Conservation (phyloP, 2,888 invertebrate genomes). For the Oegoconia quadripuncta region DNA sequence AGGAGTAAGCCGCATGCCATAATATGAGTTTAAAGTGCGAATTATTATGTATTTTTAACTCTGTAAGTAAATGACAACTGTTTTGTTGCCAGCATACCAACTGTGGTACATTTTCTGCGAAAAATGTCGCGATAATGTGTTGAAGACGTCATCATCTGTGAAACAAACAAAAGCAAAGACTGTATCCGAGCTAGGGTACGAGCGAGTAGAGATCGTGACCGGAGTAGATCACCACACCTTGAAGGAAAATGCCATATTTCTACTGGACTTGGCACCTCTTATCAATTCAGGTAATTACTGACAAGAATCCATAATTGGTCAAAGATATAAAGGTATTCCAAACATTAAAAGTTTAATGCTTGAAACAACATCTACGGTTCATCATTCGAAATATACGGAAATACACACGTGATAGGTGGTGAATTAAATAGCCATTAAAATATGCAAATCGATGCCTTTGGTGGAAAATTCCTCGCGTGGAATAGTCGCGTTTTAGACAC, state of each 20-base stretch:
- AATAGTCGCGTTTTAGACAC: too few species aligned
- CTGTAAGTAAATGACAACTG: too few species aligned
- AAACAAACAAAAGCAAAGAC: constrained; percentile 43
- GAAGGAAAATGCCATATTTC: constrained; percentile 96
- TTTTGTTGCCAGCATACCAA: constrained; percentile 75
- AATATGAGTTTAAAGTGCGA: too few species aligned
- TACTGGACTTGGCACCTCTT: constrained; percentile 92
- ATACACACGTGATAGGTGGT: too few species aligned
- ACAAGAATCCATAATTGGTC: background rate
- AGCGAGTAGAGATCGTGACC: constrained; percentile 26
- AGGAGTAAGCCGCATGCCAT: background rate
- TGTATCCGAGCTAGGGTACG: constrained; percentile 35
- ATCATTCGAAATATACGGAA: too few species aligned
- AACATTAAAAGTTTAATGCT: too few species aligned
- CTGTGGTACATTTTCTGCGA: constrained; percentile 97
- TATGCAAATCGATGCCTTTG: too few species aligned
- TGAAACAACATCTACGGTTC: too few species aligned
- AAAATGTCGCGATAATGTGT: constrained; percentile 88
- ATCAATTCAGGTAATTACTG: constrained; percentile 59
- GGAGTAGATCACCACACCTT: constrained; percentile 83
- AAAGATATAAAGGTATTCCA: background rate
- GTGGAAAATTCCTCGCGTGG: too few species aligned
- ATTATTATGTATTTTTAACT: too few species aligned
- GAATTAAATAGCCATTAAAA: too few species aligned
- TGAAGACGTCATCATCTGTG: constrained; percentile 60